Percentiles rank a stretch among this genome's conserved stretches.
Evolutionary conservation across 2,113 vertebrate genomes (phyloP).

Genomic region (Brachionichthys hirsutus): DNA sequence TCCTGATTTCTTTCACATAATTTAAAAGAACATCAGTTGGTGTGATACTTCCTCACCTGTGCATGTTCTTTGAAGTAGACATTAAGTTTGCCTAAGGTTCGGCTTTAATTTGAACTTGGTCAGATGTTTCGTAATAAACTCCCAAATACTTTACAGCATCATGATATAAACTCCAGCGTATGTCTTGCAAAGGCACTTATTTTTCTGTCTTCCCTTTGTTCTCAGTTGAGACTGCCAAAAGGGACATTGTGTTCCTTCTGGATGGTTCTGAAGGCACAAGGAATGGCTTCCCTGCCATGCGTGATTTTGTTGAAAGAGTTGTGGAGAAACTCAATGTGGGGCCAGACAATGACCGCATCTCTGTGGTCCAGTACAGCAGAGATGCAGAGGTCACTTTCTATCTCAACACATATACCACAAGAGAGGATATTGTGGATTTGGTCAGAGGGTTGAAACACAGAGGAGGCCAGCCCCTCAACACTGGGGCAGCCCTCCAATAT

Average conservation of each 20-base stretch:
- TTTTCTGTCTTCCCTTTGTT: no score
- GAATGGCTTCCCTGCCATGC: constrained; percentile 39
- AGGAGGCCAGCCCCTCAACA: constrained; percentile 71
- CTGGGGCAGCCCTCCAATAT: constrained; percentile 78
- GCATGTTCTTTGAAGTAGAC: no score
- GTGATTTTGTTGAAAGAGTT: constrained; percentile 35
- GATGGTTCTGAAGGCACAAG: constrained; percentile 70
- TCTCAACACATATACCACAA: constrained; percentile 51
- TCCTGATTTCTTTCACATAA: no score
- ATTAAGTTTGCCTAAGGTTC: no score
- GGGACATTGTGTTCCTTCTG: constrained; percentile 71
- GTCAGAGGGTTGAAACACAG: constrained; percentile 38
- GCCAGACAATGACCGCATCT: constrained; percentile 47
- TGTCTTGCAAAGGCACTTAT: no score
- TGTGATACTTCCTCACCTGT: no score
- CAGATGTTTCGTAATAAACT: no score
- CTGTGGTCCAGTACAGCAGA: constrained; percentile 66
- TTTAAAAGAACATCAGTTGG: no score
- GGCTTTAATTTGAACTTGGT: no score
- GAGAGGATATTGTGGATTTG: constrained; percentile 46
- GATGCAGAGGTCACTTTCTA: constrained; percentile 57
- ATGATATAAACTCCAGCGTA: no score
- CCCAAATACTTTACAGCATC: no score
- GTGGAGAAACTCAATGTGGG: constrained; percentile 48
- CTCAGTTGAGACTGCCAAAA: background rate